These are phyloP conservation scores for Dendroctonus ponderosae DNA, from an alignment of 1,140 invertebrate species.

Conservation along the genomic window DNA sequence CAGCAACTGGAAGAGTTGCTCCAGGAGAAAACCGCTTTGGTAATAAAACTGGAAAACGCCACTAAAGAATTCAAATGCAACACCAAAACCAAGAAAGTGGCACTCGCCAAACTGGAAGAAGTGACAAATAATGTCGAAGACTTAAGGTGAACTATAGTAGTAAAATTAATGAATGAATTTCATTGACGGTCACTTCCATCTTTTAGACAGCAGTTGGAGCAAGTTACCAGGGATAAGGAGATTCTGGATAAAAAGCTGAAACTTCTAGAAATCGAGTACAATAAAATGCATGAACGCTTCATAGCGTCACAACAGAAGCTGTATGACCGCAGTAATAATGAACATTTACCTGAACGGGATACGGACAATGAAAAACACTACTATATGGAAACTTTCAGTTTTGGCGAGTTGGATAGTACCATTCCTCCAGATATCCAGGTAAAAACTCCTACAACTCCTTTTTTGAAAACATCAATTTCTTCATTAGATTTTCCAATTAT, in stretches of 20 bases:
- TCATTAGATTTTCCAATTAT: slow-evolving; percentile 2
- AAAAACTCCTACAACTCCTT: slow-evolving; percentile 16
- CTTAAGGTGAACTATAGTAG: slow-evolving; percentile 20
- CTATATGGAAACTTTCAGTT: not conserved
- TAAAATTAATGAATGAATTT: not conserved
- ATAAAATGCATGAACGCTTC: slow-evolving; percentile 38
- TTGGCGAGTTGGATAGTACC: not conserved
- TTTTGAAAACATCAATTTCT: slow-evolving; percentile 10
- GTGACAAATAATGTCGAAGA: slow-evolving; percentile 32
- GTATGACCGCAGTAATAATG: slow-evolving; percentile 5
- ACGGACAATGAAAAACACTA: slow-evolving; percentile 3
- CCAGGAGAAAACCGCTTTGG: slow-evolving; percentile 35
- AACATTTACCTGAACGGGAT: slow-evolving; percentile 34
- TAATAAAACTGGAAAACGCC: slow-evolving; percentile 39
- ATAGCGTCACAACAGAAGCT: slow-evolving; percentile 27
- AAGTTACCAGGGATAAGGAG: slow-evolving; percentile 38
- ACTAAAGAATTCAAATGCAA: slow-evolving; percentile 41
- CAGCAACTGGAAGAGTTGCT: slow-evolving; percentile 41
- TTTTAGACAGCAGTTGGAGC: slow-evolving; percentile 33
- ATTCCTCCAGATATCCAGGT: slow-evolving; percentile 28
- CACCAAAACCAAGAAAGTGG: slow-evolving; percentile 40
- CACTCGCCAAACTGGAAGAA: slow-evolving; percentile 41
- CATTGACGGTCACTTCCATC: not conserved
- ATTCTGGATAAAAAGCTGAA: slow-evolving; percentile 40
- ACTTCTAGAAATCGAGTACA: slow-evolving; percentile 39